A percentile compares a stretch with the other conserved stretches of the same genome.
Evolutionary conservation across 1,140 invertebrate species (phyloP).

Genomic region (Bombus confusus): DNA sequence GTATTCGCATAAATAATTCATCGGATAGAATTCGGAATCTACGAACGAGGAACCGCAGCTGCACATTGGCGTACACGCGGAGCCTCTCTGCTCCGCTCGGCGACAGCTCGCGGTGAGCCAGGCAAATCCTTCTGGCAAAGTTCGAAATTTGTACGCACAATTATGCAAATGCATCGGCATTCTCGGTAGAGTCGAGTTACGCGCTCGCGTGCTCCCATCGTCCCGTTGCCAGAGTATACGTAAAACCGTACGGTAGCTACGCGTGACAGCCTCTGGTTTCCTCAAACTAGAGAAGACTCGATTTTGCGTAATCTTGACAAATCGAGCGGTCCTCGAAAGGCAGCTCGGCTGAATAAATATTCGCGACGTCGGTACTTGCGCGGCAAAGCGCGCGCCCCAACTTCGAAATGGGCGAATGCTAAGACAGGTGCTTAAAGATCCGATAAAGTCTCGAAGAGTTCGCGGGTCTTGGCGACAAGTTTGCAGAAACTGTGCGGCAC

Average conservation of each 20-base stretch:
- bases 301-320: slow-evolving; percentile 65
- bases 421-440: slow-evolving; percentile 21
- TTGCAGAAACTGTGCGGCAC: slow-evolving; percentile 1
- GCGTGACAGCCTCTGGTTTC: not conserved
- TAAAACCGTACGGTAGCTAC: not conserved
- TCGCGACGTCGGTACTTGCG: not conserved
- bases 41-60: slow-evolving; percentile 20
- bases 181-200: slow-evolving; percentile 23
- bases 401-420: not conserved
- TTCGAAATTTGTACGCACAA: slow-evolving; percentile 79
- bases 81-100: not conserved
- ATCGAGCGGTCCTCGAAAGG: slow-evolving; percentile 47
- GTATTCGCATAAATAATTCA: slow-evolving; percentile 78
- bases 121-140: slow-evolving; percentile 74
- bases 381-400: not conserved
- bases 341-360: slow-evolving; percentile 54
- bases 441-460: slow-evolving; percentile 32
- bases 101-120: slow-evolving; percentile 46
- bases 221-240: not conserved
- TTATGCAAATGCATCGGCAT: slow-evolving; percentile 78
- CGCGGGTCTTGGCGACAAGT: slow-evolving; percentile 32
- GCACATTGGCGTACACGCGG: slow-evolving; percentile 18
- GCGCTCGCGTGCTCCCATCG: not conserved
- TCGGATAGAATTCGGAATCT: slow-evolving; percentile 51
- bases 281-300: slow-evolving; percentile 17